Percentiles rank a stretch among this genome's conserved stretches.
phyloP scores from a whole-genome alignment of 2,888 invertebrate species.

The Coenonympha arcania region DNA sequence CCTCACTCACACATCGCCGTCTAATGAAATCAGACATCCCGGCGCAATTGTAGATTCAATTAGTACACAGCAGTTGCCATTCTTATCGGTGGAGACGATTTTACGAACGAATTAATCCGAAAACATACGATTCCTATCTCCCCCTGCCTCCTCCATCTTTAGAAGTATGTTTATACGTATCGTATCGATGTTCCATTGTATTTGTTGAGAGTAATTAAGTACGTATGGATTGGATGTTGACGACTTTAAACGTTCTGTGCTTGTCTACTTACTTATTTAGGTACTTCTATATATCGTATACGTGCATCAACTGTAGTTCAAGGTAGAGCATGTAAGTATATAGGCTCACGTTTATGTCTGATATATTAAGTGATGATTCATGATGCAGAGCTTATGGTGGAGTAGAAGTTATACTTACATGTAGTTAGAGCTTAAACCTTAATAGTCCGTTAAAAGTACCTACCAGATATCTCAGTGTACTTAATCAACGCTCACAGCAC shows the following conservation, averaged over 20 bases:
- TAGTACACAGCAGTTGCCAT: conserved; percentile 71
- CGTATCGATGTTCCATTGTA: conserved; percentile 58
- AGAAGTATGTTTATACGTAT: conserved; percentile 50
- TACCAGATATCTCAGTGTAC: too few species aligned
- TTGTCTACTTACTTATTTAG: neutral
- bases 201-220: conserved; percentile 69
- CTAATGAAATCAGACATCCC: conserved; percentile 72
- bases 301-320: too few species aligned
- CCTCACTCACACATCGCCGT: conserved; percentile 47
- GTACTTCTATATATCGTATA: neutral
- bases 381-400: too few species aligned
- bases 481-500: too few species aligned
- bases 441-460: too few species aligned
- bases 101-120: conserved; percentile 75
- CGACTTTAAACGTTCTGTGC: conserved; percentile 18
- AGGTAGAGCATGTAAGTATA: too few species aligned
- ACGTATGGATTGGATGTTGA: conserved; percentile 39
- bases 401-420: too few species aligned
- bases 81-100: conserved; percentile 73
- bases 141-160: conserved; percentile 52
- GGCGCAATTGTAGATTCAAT: conserved; percentile 72
- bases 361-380: too few species aligned
- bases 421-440: too few species aligned
- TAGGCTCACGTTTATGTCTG: too few species aligned
- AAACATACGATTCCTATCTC: conserved; percentile 73